Evolutionary conservation across 2,113 vertebrate species (phyloP).

Genomic region (Petroica traversi): DNA sequence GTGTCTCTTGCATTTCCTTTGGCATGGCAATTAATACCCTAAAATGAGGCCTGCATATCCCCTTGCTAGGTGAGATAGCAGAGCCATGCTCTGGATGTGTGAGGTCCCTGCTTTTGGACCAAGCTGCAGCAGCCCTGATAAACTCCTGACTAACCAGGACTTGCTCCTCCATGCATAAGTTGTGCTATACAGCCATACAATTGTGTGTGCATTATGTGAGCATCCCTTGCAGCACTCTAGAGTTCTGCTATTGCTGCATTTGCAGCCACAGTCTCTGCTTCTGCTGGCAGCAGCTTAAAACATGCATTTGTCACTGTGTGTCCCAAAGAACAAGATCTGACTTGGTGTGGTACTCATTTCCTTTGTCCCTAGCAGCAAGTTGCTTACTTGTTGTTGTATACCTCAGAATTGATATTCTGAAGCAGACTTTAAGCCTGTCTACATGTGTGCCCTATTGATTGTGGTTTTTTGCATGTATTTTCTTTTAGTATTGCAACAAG

Average conservation of each 20-base stretch:
- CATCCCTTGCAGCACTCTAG: neutral
- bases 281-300: neutral
- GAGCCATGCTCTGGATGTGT: neutral
- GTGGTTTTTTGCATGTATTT: neutral
- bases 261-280: neutral
- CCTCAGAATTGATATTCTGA: neutral
- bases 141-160: neutral
- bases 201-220: neutral
- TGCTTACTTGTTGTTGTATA: neutral
- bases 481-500: constrained; percentile 92
- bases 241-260: neutral
- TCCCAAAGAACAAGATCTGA: neutral
- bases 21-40: neutral
- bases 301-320: neutral
- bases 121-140: neutral
- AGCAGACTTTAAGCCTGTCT: neutral
- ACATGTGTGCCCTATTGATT: neutral
- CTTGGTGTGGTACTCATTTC: neutral
- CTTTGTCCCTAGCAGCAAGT: neutral
- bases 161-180: neutral
- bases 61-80: neutral
- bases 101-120: neutral
- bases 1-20: constrained; percentile 1
- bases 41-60: neutral
- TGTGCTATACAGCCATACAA: neutral